phyloP scores from a whole-genome alignment of 2,113 vertebrate species.

The Marmota monax region DNA sequence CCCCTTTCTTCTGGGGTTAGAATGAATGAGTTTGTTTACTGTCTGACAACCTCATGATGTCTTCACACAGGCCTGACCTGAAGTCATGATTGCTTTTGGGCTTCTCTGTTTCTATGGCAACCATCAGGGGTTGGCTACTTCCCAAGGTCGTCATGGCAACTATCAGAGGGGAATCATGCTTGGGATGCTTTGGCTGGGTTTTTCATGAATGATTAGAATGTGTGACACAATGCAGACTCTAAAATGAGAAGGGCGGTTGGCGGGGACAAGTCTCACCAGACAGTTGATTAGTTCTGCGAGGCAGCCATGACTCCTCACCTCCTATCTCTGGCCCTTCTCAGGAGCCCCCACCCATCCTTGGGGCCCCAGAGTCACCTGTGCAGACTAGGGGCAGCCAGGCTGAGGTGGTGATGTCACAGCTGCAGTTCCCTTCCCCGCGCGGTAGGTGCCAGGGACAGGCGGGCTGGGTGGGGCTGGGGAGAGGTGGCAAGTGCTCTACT shows the following conservation, averaged over 20 bases:
- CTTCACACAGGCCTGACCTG: conserved; percentile 85
- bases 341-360: conserved; percentile 24
- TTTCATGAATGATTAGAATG: conserved; percentile 91
- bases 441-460: conserved; percentile 74
- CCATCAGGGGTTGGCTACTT: conserved; percentile 89
- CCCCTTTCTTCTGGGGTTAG: not conserved
- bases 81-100: conserved; percentile 88
- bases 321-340: not conserved
- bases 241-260: conserved; percentile 82
- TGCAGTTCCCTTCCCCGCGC: conserved; percentile 27
- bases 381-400: conserved; percentile 63
- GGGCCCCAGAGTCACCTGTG: not conserved
- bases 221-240: conserved; percentile 89
- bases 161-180: conserved; percentile 91
- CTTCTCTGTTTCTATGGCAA: conserved; percentile 90
- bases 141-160: conserved; percentile 92
- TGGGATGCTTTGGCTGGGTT: conserved; percentile 90
- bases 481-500: conserved; percentile 32
- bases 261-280: conserved; percentile 76
- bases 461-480: not conserved
- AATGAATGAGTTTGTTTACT: conserved; percentile 84
- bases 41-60: conserved; percentile 81
- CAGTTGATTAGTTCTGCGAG: not conserved
- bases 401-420: conserved; percentile 84
- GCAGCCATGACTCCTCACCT: not conserved